Conservation (phyloP, 2,797 vertebrate species). For the Pseudochirops corinnae region DNA sequence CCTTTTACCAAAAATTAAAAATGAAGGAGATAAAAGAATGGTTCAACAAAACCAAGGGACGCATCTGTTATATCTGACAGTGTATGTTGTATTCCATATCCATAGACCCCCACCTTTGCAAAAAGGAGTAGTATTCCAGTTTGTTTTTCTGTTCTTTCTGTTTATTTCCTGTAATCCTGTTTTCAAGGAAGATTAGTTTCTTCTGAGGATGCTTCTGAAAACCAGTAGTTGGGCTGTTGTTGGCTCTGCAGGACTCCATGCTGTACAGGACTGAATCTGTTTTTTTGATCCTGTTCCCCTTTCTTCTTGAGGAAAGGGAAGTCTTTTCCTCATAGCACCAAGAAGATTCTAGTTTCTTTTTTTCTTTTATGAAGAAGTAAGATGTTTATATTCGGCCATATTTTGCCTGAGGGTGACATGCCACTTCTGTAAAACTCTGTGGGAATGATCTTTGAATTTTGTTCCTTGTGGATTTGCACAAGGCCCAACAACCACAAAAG, state of each 20-base stretch:
- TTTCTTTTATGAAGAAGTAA: slow-evolving; percentile 4
- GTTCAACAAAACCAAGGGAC: neutral
- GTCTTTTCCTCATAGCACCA: neutral
- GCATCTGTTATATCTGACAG: neutral
- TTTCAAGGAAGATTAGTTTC: neutral
- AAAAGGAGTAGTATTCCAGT: neutral
- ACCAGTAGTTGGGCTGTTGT: neutral
- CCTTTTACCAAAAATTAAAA: neutral
- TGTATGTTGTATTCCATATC: neutral
- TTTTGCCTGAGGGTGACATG: neutral
- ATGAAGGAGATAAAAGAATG: neutral
- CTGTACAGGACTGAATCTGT: neutral
- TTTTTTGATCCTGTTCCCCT: neutral
- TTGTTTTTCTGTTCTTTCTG: neutral
- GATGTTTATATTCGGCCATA: neutral
- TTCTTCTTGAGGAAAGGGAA: neutral
- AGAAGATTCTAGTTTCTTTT: neutral
- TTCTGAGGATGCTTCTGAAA: neutral
- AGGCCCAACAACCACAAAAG: slow-evolving; percentile 45
- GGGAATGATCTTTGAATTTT: slow-evolving; percentile 49
- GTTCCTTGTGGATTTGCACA: slow-evolving; percentile 61
- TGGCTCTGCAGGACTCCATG: neutral
- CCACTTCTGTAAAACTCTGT: neutral
- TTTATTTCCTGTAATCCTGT: neutral
- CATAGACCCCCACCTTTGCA: neutral